Conservation (phyloP, 1,140 invertebrate species). For the Orchestia grillus region DNA sequence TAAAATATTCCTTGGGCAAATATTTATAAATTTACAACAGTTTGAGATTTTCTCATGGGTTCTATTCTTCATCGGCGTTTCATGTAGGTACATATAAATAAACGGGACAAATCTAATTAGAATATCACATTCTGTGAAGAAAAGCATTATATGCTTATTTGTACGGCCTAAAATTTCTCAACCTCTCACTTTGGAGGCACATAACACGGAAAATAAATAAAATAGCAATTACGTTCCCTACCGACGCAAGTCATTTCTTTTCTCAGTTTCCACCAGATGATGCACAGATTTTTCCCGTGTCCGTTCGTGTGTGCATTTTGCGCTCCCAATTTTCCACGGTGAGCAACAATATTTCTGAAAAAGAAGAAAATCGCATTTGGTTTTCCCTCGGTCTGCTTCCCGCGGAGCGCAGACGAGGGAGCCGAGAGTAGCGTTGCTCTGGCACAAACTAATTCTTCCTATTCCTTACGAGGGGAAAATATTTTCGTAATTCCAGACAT, state of each 20-base stretch:
- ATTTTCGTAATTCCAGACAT: conserved; percentile 69
- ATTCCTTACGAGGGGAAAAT: conserved; percentile 68
- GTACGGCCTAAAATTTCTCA: too few species aligned
- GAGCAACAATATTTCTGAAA: not conserved
- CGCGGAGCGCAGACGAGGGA: conserved; percentile 53
- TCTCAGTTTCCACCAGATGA: not conserved
- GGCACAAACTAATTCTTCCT: conserved; percentile 68
- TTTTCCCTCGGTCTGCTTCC: not conserved
- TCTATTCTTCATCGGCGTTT: too few species aligned
- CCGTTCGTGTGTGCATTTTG: not conserved
- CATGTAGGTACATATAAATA: too few species aligned
- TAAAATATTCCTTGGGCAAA: too few species aligned
- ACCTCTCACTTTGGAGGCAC: too few species aligned
- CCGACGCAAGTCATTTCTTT: not conserved
- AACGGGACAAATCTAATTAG: too few species aligned
- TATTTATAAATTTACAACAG: too few species aligned
- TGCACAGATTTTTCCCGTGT: not conserved
- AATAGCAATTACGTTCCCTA: too few species aligned
- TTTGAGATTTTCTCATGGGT: too few species aligned
- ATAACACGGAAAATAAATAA: too few species aligned
- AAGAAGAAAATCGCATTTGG: not conserved
- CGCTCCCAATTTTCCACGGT: not conserved
- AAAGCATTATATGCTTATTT: too few species aligned
- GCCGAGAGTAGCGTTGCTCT: conserved; percentile 60
- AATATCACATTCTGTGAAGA: too few species aligned